phyloP scores from a whole-genome alignment of 1,140 invertebrate genomes.

The Leptonema lineaticorne region DNA sequence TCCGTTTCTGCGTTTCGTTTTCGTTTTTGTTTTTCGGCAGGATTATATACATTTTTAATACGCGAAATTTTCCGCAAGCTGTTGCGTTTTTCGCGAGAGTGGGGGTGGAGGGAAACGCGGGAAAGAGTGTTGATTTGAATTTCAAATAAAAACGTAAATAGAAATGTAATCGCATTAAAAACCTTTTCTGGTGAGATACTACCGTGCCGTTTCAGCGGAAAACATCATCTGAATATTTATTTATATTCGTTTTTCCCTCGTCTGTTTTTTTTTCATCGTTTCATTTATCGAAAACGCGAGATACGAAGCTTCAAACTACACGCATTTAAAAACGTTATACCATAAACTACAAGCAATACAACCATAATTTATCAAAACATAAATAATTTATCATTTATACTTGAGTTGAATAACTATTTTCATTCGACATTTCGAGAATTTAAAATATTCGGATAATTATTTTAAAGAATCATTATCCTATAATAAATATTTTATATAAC shows the following conservation, averaged over 20 bases:
- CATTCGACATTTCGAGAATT: too few relatives aligned
- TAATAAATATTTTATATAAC: too few relatives aligned
- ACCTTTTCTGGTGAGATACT: constrained; percentile 11
- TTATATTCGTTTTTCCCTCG: too few relatives aligned
- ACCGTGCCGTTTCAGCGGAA: background rate
- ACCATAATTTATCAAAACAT: too few relatives aligned
- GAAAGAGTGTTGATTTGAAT: constrained; percentile 12
- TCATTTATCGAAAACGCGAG: background rate
- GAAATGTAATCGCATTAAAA: constrained; percentile 25
- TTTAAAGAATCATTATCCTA: too few relatives aligned
- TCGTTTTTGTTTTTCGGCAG: background rate
- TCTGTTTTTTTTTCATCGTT: background rate
- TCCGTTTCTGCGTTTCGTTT: background rate
- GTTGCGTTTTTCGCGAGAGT: background rate
- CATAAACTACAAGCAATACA: too few relatives aligned
- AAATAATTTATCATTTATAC: too few relatives aligned
- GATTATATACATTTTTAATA: background rate
- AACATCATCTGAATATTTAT: constrained; percentile 7
- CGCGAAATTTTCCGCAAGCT: constrained; percentile 12
- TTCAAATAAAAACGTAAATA: constrained; percentile 26
- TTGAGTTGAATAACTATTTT: too few relatives aligned
- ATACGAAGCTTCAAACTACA: too few relatives aligned
- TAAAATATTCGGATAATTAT: too few relatives aligned
- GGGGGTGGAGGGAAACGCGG: background rate
- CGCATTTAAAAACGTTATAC: too few relatives aligned